phyloP scores from a whole-genome alignment of 1,140 invertebrate species.

The Magallana ariakensis region DNA sequence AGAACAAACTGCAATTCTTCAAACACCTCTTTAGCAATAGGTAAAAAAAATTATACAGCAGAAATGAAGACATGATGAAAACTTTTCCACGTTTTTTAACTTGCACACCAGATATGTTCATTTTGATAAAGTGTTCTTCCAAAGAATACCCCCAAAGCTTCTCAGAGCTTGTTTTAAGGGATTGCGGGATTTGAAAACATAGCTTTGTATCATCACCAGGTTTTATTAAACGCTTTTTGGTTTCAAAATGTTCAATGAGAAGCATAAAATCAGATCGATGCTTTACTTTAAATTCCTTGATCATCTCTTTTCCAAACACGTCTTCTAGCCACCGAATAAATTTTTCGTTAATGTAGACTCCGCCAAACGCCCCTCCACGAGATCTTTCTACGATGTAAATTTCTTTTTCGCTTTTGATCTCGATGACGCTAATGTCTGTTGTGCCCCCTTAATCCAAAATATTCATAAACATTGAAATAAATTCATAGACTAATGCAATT shows the following conservation, averaged over 20 bases:
- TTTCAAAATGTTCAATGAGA: slow-evolving; percentile 10
- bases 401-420: background rate
- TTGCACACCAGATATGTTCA: background rate
- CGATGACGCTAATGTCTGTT: slow-evolving; percentile 14
- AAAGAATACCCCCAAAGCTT: background rate
- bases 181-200: background rate
- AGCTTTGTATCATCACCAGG: background rate
- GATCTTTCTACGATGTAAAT: slow-evolving; percentile 5
- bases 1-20: background rate
- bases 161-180: background rate
- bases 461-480: no score
- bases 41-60: background rate
- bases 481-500: no score
- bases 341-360: slow-evolving; percentile 11
- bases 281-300: slow-evolving; percentile 16
- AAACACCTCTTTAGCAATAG: background rate
- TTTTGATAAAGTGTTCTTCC: background rate
- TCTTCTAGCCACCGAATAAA: background rate
- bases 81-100: background rate
- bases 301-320: slow-evolving; percentile 8
- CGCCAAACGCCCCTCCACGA: slow-evolving; percentile 26
- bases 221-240: background rate
- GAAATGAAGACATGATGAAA: background rate
- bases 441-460: background rate
- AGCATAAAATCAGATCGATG: slow-evolving; percentile 23